These are phyloP conservation scores for Cherax quadricarinatus DNA, from an alignment of 1,140 invertebrate species.

Conservation along the genomic window DNA sequence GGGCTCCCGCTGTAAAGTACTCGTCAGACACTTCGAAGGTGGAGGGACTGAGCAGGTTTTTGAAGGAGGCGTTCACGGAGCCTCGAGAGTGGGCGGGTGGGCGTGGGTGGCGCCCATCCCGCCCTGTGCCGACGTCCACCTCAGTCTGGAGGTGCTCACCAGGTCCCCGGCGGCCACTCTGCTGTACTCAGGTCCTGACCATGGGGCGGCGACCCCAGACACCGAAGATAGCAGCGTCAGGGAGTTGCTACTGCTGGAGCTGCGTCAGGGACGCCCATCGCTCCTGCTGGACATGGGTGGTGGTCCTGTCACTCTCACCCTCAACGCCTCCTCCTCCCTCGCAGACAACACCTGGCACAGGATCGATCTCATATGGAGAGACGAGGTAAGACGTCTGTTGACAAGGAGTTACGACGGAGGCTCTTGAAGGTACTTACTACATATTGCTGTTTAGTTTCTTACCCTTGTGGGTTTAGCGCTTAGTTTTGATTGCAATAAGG, in stretches of 20 bases:
- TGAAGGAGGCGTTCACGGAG: background rate
- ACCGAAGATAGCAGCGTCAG: background rate
- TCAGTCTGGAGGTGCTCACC: conserved; percentile 49
- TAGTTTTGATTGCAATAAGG: no score
- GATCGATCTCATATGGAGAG: conserved; percentile 58
- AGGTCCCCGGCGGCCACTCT: background rate
- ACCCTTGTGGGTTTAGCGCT: no score
- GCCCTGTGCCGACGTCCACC: conserved; percentile 46
- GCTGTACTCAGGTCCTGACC: conserved; percentile 39
- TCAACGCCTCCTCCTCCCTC: conserved; percentile 40
- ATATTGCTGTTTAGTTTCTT: no score
- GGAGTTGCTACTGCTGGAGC: conserved; percentile 40
- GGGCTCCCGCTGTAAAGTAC: conserved; percentile 46
- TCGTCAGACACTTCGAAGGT: conserved; percentile 43
- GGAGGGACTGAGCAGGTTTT: background rate
- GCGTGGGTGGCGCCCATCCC: conserved; percentile 52
- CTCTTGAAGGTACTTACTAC: no score
- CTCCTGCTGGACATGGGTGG: conserved; percentile 53
- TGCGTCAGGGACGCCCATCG: conserved; percentile 30
- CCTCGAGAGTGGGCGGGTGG: conserved; percentile 22
- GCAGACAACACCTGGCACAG: conserved; percentile 53
- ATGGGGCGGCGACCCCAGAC: background rate
- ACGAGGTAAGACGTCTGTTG: conserved; percentile 21
- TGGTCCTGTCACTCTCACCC: conserved; percentile 38
- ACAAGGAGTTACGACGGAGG: no score